phyloP scores from a whole-genome alignment of 2,113 vertebrate species.

The Crotalus tigris region DNA sequence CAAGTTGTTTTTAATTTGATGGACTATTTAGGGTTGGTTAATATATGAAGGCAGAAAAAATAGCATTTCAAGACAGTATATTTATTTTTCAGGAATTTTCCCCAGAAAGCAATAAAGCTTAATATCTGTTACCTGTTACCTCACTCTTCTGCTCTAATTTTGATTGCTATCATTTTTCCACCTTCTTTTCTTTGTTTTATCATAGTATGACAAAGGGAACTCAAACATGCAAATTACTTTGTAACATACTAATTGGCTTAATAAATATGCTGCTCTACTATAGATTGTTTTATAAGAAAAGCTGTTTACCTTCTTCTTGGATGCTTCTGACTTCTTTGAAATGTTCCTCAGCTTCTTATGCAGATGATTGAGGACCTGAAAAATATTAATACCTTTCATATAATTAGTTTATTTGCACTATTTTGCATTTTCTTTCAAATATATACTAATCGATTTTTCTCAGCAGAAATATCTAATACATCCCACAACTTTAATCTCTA shows the following conservation, averaged over 20 bases:
- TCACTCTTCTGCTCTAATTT: no score
- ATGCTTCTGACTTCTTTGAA: slow-evolving; percentile 97
- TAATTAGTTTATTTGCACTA: slow-evolving; percentile 23
- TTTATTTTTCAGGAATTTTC: background rate
- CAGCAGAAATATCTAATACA: background rate
- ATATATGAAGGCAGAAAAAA: no score
- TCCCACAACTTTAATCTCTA: background rate
- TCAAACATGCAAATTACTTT: background rate
- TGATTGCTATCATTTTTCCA: background rate
- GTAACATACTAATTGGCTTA: background rate
- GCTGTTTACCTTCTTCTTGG: slow-evolving; percentile 92
- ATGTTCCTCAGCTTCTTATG: slow-evolving; percentile 94
- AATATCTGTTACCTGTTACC: background rate
- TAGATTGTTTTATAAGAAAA: slow-evolving; percentile 4
- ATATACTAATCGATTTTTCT: background rate
- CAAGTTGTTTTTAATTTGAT: no score
- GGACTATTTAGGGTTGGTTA: no score
- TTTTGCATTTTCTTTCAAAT: background rate
- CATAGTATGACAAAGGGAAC: background rate
- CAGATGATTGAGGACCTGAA: slow-evolving; percentile 93
- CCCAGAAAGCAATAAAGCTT: background rate
- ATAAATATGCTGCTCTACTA: background rate
- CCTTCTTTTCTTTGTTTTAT: background rate
- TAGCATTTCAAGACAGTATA: no score
- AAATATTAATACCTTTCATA: slow-evolving; percentile 53